These are phyloP conservation scores for Panopea generosa DNA, from an alignment of 2,888 invertebrate genomes.

Conservation along the genomic window DNA sequence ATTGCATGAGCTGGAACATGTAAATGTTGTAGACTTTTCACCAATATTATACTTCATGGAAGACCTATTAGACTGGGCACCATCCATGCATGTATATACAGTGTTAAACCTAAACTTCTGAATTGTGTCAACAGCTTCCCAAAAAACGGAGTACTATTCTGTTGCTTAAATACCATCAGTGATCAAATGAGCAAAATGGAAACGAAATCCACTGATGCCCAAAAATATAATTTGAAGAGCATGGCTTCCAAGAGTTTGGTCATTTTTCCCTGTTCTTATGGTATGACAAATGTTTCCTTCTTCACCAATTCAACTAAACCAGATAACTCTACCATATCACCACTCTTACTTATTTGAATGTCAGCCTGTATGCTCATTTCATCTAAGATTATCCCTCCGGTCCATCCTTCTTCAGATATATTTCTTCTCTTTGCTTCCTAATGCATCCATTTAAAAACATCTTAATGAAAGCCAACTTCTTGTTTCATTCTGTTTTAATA, in stretches of 20 bases:
- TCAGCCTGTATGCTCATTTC: conserved; percentile 64
- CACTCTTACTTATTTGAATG: conserved; percentile 47
- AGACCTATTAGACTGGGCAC: conserved; percentile 33
- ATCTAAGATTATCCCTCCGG: conserved; percentile 57
- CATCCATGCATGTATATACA: conserved; percentile 44
- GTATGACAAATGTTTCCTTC: conserved; percentile 35
- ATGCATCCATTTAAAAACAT: conserved; percentile 59
- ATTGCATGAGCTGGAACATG: conserved; percentile 12
- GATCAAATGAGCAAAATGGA: conserved; percentile 48
- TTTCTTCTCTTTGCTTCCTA: conserved; percentile 43
- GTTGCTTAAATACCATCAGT: conserved; percentile 34
- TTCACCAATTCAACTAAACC: conserved; percentile 46
- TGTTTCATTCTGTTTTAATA: conserved; percentile 48
- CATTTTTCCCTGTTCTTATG: conserved; percentile 31
- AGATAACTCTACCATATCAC: conserved; percentile 48
- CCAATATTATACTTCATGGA: conserved; percentile 33
- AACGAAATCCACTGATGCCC: conserved; percentile 54
- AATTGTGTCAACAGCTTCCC: conserved; percentile 33
- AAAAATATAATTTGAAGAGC: conserved; percentile 49
- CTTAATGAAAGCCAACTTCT: conserved; percentile 27
- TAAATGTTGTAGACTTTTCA: conserved; percentile 17
- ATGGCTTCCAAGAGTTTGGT: conserved; percentile 30
- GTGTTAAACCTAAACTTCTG: conserved; percentile 24
- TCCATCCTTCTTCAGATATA: conserved; percentile 36
- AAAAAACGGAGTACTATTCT: conserved; percentile 35